Base-by-base conservation (phyloP, 2,888 invertebrate genomes). In the Drosophila monieri region DNA sequence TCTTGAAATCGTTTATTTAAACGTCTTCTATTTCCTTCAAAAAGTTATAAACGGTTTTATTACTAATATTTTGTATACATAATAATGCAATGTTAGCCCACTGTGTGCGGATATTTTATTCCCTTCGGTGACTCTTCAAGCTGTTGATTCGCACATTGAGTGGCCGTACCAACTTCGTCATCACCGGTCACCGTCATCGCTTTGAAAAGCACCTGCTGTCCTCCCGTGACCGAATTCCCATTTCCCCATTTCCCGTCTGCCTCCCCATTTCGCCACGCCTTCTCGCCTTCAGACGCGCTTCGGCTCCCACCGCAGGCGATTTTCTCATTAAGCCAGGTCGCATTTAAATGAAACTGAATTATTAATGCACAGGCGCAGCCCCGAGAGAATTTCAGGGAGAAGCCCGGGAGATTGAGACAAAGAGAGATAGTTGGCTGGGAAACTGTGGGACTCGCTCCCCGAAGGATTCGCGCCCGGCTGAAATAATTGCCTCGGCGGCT, bases 271-370 rank as follows among this genome's bases (percentile, higher is more conserved):
- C 43, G 1, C 21, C 32, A 1, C 47, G 14, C 41, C 43, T 21
- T 53, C 25, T 37, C 70, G 37, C 51, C 49, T 68, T 57, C 44
- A 35, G 44, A 41, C 69, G 51, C 52, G 58, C 52, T 32, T 47
- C 46, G 65, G 54, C 44, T 70, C 58, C 54, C 74, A 76, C 84
- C 84, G 83, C 88, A 87, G 84, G 84, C 84, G 85, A 87, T 85
- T 85, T 85, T 85, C 88, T 85, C 85, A 85, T 85, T 85, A 85
- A 76, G 83, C 88, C 64, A 58, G 64, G 74, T 73, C 81, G 73
- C 85, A 85, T 85, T 85, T 87, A 85, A 85, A 85, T 85, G 83
- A 85, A 85, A 85, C 85, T 85, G 84, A 85, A 85, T 85, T 85
- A 85, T 88, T 85, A 81, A 85, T 87, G 77, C 75, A 60, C 51